Conservation (phyloP, 2,888 invertebrate species). For the Lumbricus terrestris region DNA sequence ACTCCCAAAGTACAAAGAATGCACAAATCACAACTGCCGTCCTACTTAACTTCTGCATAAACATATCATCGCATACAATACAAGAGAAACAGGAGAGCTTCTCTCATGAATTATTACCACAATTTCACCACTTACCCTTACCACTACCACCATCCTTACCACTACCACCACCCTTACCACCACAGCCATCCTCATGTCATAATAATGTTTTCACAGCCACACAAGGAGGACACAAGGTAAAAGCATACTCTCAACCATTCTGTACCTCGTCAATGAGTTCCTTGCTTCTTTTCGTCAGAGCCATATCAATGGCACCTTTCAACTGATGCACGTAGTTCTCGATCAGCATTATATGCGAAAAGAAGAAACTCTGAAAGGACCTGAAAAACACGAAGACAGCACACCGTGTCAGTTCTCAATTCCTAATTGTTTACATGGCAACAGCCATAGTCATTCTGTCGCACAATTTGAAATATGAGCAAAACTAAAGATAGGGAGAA, state of each 20-base stretch:
- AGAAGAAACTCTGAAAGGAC: constrained; percentile 67
- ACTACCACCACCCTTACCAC: not conserved
- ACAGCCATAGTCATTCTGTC: not conserved
- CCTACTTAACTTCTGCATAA: too few species aligned
- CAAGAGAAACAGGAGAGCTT: too few species aligned
- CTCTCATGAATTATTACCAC: not conserved
- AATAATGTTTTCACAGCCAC: not conserved
- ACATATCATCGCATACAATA: too few species aligned
- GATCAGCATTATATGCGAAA: constrained; percentile 71
- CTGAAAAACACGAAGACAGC: constrained; percentile 22
- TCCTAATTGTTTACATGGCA: not conserved
- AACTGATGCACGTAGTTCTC: constrained; percentile 61
- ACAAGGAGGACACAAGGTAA: not conserved
- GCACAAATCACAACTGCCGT: too few species aligned
- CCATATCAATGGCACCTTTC: constrained; percentile 69
- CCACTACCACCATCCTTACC: too few species aligned
- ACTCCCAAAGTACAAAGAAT: too few species aligned
- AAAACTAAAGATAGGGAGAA: too few species aligned
- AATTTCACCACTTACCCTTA: too few species aligned
- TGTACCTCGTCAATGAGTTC: constrained; percentile 63
- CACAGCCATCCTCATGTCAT: not conserved
- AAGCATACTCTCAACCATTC: not conserved
- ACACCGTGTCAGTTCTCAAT: not conserved
- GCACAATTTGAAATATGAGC: not conserved
- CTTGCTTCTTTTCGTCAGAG: constrained; percentile 65